phyloP scores from a whole-genome alignment of 2,797 vertebrate species.

The Miichthys miiuy region DNA sequence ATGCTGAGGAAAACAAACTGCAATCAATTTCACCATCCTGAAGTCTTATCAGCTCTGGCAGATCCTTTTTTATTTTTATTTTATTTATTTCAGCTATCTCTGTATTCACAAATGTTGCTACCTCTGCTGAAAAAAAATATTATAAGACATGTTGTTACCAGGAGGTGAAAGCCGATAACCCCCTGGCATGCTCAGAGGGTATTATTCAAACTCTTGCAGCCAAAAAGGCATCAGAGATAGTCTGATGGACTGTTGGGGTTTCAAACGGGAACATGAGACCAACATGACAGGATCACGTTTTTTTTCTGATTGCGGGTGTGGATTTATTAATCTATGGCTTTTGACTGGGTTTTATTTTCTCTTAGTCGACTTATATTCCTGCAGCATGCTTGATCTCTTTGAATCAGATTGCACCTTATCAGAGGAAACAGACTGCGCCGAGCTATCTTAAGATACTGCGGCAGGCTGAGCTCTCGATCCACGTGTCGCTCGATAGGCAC shows the following conservation, averaged over 20 bases:
- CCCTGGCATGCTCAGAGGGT: slow-evolving; percentile 70
- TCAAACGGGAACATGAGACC: slow-evolving; percentile 66
- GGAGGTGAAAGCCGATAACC: slow-evolving; percentile 83
- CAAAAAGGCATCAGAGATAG: slow-evolving; percentile 63
- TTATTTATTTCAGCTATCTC: slow-evolving; percentile 74
- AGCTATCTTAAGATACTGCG: slow-evolving; percentile 77
- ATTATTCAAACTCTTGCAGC: slow-evolving; percentile 78
- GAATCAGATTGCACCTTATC: slow-evolving; percentile 84
- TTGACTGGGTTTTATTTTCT: slow-evolving; percentile 76
- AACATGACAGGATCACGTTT: slow-evolving; percentile 64
- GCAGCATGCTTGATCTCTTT: slow-evolving; percentile 69
- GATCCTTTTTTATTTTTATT: slow-evolving; percentile 71
- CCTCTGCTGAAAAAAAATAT: slow-evolving; percentile 32
- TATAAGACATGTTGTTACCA: slow-evolving; percentile 75
- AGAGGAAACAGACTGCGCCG: slow-evolving; percentile 71
- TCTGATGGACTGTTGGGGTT: slow-evolving; percentile 50
- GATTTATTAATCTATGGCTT: slow-evolving; percentile 77
- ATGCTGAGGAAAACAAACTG: slow-evolving; percentile 62
- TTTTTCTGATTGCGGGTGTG: slow-evolving; percentile 60
- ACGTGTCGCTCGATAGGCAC: slow-evolving; percentile 73
- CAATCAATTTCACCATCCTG: slow-evolving; percentile 80
- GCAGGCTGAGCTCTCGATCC: slow-evolving; percentile 76
- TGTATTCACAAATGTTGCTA: slow-evolving; percentile 72
- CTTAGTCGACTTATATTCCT: slow-evolving; percentile 73
- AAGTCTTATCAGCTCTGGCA: slow-evolving; percentile 80